Evolutionary conservation across 2,797 vertebrate species (phyloP).

Genomic region (Dryobates pubescens): DNA sequence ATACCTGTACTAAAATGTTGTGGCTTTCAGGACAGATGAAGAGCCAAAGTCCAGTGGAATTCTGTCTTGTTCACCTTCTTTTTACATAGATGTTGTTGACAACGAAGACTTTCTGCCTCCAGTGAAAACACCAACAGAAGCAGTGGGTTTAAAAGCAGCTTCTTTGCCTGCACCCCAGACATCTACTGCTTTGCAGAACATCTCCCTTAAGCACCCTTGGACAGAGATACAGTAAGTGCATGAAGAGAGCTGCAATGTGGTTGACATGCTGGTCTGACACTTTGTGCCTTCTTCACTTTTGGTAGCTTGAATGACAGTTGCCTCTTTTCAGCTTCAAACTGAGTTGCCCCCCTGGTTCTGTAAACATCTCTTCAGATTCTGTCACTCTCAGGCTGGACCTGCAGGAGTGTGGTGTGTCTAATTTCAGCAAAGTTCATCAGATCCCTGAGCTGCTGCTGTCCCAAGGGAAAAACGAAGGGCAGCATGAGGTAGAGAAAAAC

Average conservation of each 20-base stretch:
- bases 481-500: not conserved
- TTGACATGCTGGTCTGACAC: not conserved
- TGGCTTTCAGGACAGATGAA: not conserved
- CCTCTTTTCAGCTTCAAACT: not conserved
- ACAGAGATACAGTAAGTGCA: conserved; percentile 89
- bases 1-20: not conserved
- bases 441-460: not conserved
- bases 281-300: not conserved
- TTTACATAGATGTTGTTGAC: conserved; percentile 15
- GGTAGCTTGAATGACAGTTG: not conserved
- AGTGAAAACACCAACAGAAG: conserved; percentile 84
- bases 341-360: not conserved
- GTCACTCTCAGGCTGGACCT: not conserved
- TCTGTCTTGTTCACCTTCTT: not conserved
- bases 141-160: conserved; percentile 87
- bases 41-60: not conserved
- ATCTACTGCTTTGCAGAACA: conserved; percentile 80
- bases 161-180: conserved; percentile 73
- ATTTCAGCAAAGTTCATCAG: not conserved
- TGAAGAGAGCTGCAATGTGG: not conserved
- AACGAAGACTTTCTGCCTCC: conserved; percentile 84
- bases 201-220: conserved; percentile 91
- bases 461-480: not conserved
- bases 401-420: not conserved
- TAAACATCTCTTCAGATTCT: not conserved